Evolutionary conservation across 23 tunicate genomes (phyloP).

Genomic region (Diplosoma virens): DNA sequence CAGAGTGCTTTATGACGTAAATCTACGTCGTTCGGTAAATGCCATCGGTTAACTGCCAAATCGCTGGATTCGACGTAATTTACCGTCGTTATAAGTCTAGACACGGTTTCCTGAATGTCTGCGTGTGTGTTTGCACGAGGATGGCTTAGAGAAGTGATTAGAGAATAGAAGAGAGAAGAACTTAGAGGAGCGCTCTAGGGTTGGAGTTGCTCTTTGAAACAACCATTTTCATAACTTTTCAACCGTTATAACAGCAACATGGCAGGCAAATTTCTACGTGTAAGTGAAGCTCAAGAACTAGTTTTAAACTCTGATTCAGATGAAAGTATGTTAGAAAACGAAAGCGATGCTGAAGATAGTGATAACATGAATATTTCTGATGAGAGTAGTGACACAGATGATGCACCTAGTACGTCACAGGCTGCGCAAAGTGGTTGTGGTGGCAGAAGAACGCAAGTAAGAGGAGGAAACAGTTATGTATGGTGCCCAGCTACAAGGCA

Average conservation of each 20-base stretch:
- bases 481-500: slow-evolving; percentile 28
- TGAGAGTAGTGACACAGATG: slow-evolving; percentile 23
- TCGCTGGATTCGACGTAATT: slow-evolving; percentile 28
- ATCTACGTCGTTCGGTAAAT: slow-evolving; percentile 27
- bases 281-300: neutral
- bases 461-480: slow-evolving; percentile 22
- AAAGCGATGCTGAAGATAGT: neutral
- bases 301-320: neutral
- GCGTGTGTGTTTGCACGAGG: neutral
- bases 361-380: neutral
- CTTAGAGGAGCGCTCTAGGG: neutral
- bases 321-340: neutral
- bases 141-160: neutral
- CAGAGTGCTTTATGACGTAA: slow-evolving; percentile 31
- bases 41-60: slow-evolving; percentile 24
- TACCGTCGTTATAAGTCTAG: slow-evolving; percentile 31
- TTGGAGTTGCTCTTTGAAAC: neutral
- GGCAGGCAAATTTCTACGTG: slow-evolving; percentile 1
- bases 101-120: neutral
- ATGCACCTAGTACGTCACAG: slow-evolving; percentile 26
- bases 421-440: slow-evolving; percentile 10
- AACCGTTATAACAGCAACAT: neutral
- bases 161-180: neutral
- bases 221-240: neutral
- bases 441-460: slow-evolving; percentile 11